Percentiles rank a stretch among this genome's conserved stretches.
Conservation (phyloP, 1,140 invertebrate species). For the Philotrypesis tridentata region DNA sequence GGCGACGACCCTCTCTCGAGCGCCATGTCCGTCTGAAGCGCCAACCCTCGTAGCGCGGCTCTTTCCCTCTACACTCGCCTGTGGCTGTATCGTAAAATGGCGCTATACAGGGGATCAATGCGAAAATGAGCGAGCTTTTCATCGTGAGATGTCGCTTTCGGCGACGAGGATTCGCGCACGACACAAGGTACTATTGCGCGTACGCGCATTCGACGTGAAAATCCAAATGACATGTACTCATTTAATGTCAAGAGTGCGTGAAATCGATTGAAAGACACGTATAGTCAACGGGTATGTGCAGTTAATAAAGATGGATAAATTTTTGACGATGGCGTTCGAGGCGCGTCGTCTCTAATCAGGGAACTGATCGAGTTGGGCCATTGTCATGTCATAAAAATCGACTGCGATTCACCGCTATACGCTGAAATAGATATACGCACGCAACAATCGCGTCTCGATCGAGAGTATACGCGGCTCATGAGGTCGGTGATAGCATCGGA, state of each 20-base stretch:
- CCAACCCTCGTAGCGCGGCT: slow-evolving; percentile 1
- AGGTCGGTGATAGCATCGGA: not conserved
- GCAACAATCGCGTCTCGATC: not conserved
- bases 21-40: not conserved
- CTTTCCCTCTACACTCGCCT: not conserved
- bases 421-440: not conserved
- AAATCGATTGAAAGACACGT: too few relatives aligned
- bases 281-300: too few relatives aligned
- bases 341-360: not conserved
- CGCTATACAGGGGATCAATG: not conserved
- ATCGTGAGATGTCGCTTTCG: too few relatives aligned
- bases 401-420: not conserved
- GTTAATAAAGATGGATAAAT: not conserved
- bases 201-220: too few relatives aligned
- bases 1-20: not conserved
- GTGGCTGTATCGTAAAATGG: not conserved
- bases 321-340: not conserved
- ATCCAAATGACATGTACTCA: too few relatives aligned
- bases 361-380: not conserved
- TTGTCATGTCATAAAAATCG: too few relatives aligned
- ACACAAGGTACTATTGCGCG: too few relatives aligned
- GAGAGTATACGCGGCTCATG: not conserved
- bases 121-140: too few relatives aligned
- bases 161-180: too few relatives aligned
- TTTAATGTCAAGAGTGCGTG: too few relatives aligned